Evolutionary conservation across 2,888 invertebrate genomes (phyloP), one percentile per base, ranked within the genome.

Genomic region (Tillus elongatus): DNA sequence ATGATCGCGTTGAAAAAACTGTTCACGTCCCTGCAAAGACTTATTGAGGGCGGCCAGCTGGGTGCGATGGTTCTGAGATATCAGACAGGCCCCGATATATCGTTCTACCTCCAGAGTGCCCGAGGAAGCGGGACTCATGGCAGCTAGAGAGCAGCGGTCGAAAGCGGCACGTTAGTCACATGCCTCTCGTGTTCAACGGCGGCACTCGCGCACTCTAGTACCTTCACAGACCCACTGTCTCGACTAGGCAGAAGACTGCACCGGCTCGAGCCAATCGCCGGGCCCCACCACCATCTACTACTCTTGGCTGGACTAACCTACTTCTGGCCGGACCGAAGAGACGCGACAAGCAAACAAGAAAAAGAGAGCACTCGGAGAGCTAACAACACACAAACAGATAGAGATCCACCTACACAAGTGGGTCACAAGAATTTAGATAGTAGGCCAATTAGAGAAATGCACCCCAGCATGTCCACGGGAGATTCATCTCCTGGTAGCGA

Each of bases 51-150:
- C 24, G 6, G 6, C n/a, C 6, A n/a, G 24, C n/a, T n/a, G n/a
- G n/a, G n/a, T n/a, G 27, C 30, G 40, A 24, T 56, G 53, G 37
- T 54, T 51, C 43, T 56, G 62, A 16, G 73, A 70, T 47, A 77
- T 75, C 43, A 77, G 60, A 57, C 74, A 77, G 48, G 74, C 74
- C 39, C 77, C 77, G 49, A 76, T 72, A 58, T 76, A 77, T 51
- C 74, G 69, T 66, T 77, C 77, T 53, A 75, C 72, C 63, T 74
- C 73, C 46, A 74, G 60, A 52, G 67, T 64, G 52, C 73, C 73
- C 60, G 72, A 69, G 62, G 73, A 72, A 64, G 79, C 79, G 67
- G 82, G 82, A 75, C 82, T 82, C 82, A 82, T 83, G 67, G 73
- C 52, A 74, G 68, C 6, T n/a, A 19, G n/a, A 19, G 24, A 8